phyloP scores from a whole-genome alignment of 2,888 invertebrate species.

The Eupeodes luniger region DNA sequence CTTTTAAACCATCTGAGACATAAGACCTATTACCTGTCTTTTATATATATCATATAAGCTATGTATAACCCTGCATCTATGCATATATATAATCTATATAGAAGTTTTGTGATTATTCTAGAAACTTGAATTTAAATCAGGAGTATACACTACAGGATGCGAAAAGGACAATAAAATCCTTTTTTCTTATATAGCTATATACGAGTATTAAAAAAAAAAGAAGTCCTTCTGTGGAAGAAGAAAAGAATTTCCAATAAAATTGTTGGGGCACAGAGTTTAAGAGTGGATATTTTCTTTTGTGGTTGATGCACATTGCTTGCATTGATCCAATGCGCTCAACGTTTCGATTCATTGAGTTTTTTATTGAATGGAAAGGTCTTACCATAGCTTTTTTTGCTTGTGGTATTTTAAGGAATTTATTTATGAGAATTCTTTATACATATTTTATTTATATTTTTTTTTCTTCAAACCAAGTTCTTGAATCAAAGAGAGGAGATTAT shows the following conservation, averaged over 20 bases:
- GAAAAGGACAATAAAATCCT: slow-evolving; percentile 29
- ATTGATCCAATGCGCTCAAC: slow-evolving; percentile 37
- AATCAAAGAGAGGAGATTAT: not conserved
- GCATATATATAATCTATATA: not conserved
- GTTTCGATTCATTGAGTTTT: slow-evolving; percentile 41
- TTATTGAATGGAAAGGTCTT: slow-evolving; percentile 22
- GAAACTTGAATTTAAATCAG: slow-evolving; percentile 51
- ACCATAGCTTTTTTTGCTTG: not conserved
- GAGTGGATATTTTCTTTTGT: slow-evolving; percentile 25
- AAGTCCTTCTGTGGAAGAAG: not conserved
- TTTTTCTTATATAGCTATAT: not conserved
- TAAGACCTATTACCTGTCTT: not conserved
- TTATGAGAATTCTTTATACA: slow-evolving; percentile 40
- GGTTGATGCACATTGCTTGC: slow-evolving; percentile 39
- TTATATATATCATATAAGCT: not conserved
- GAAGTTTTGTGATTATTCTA: slow-evolving; percentile 19
- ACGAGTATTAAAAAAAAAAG: not conserved
- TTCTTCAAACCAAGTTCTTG: not conserved
- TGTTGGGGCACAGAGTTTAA: slow-evolving; percentile 1
- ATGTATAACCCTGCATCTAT: not conserved
- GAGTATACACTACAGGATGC: not conserved
- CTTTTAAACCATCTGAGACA: slow-evolving; percentile 11
- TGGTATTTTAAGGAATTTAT: slow-evolving; percentile 13
- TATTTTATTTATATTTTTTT: not conserved
- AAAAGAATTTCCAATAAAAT: slow-evolving; percentile 49